phyloP scores from a whole-genome alignment of 2,888 invertebrate genomes.

The Prionchulus punctatus region DNA sequence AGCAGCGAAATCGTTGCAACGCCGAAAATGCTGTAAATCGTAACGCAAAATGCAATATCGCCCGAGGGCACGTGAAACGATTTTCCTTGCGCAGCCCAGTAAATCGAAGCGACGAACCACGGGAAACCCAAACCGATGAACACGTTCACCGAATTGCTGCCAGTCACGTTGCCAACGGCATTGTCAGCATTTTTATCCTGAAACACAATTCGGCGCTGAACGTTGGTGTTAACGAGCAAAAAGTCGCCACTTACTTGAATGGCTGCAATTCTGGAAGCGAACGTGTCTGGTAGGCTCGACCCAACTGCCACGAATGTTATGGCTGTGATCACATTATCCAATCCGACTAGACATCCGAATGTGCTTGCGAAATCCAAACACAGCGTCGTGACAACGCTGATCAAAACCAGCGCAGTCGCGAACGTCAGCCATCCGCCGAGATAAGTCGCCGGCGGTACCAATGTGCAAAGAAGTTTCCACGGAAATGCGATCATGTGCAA shows the following conservation, averaged over 20 bases:
- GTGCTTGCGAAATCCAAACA: conserved; percentile 94
- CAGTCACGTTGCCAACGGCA: background rate
- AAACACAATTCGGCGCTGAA: too few relatives aligned
- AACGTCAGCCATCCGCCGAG: conserved; percentile 78
- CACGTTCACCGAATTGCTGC: conserved; percentile 26
- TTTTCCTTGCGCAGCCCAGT: conserved; percentile 34
- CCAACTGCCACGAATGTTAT: conserved; percentile 94
- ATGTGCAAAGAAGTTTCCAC: conserved; percentile 43
- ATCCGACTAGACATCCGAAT: conserved; percentile 90
- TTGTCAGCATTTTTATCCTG: background rate
- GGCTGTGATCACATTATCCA: conserved; percentile 90
- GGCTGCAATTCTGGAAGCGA: conserved; percentile 96
- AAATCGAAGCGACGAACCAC: conserved; percentile 43
- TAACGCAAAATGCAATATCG: conserved; percentile 40
- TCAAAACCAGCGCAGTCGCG: conserved; percentile 70
- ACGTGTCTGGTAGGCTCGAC: conserved; percentile 91
- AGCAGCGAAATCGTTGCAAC: conserved; percentile 37
- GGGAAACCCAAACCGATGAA: conserved; percentile 42
- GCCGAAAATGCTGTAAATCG: conserved; percentile 40
- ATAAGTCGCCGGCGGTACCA: conserved; percentile 41
- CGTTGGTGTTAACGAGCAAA: too few relatives aligned
- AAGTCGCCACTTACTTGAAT: conserved; percentile 70
- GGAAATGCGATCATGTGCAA: conserved; percentile 44
- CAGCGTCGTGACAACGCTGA: conserved; percentile 86
- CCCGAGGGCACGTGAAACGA: conserved; percentile 27